A percentile compares a stretch with the other conserved stretches of the same genome.
phyloP scores from a whole-genome alignment of 2,888 invertebrate genomes.

The Electrophaes corylata region DNA sequence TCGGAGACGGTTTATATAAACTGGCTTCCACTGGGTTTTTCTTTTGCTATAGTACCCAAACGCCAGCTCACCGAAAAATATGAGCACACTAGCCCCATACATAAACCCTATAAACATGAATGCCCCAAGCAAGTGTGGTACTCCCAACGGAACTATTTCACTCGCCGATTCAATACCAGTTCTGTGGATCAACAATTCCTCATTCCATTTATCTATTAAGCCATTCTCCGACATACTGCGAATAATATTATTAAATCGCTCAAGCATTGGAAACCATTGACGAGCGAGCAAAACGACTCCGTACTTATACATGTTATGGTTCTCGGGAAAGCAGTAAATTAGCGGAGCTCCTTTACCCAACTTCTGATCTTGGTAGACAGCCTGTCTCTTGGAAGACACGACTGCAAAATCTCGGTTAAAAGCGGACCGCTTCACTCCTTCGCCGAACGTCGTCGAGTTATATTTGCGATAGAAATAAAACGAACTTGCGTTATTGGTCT shows the following conservation, averaged over 20 bases:
- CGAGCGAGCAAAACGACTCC: conserved; percentile 75
- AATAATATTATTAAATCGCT: conserved; percentile 73
- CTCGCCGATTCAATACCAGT: conserved; percentile 55
- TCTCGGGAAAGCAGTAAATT: conserved; percentile 77
- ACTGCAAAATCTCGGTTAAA: conserved; percentile 73
- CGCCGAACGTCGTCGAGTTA: conserved; percentile 69
- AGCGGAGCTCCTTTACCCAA: conserved; percentile 71
- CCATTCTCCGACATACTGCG: conserved; percentile 78
- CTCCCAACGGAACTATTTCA: conserved; percentile 64
- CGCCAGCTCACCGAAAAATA: conserved; percentile 66
- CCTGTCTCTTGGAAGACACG: conserved; percentile 74
- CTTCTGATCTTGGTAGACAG: conserved; percentile 73
- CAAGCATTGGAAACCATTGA: conserved; percentile 77
- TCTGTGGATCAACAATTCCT: conserved; percentile 67
- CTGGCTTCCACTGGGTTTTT: conserved; percentile 12
- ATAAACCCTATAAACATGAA: conserved; percentile 77
- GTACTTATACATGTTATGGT: conserved; percentile 76
- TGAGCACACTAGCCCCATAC: conserved; percentile 61
- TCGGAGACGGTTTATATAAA: conserved; percentile 2
- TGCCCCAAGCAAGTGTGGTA: conserved; percentile 75
- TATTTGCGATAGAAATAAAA: conserved; percentile 80
- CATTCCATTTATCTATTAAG: conserved; percentile 78
- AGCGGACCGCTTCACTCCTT: conserved; percentile 70
- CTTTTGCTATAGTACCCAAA: conserved; percentile 35
- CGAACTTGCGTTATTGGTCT: conserved; percentile 75